These are phyloP conservation scores for Corythornis cristatus DNA, from an alignment of 2,113 vertebrate genomes.

Conservation along the genomic window DNA sequence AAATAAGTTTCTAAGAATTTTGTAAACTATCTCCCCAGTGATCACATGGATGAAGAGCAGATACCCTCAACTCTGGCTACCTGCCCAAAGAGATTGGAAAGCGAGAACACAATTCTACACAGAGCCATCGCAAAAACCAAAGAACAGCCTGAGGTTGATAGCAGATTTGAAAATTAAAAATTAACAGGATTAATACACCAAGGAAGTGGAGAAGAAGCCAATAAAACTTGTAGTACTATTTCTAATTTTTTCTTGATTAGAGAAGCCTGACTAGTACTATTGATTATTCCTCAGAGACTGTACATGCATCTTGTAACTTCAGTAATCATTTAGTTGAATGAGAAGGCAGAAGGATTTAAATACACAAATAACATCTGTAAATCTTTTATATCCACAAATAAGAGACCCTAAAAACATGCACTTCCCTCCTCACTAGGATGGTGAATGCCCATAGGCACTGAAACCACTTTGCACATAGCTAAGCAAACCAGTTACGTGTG, in stretches of 20 bases:
- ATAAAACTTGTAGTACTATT: background rate
- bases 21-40: background rate
- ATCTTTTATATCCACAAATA: background rate
- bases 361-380: background rate
- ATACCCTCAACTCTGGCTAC: background rate
- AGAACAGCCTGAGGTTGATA: background rate
- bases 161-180: background rate
- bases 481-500: background rate
- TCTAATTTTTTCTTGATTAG: background rate
- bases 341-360: background rate
- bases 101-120: background rate
- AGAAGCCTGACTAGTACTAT: background rate
- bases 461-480: background rate
- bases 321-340: too few relatives aligned
- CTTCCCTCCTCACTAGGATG: background rate
- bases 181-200: background rate
- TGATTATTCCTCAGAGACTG: background rate
- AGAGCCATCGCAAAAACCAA: background rate
- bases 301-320: background rate
- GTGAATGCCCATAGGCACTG: background rate
- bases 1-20: background rate
- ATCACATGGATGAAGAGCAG: background rate
- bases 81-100: background rate
- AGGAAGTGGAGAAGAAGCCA: background rate
- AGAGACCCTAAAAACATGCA: background rate